Base-by-base conservation (phyloP, 2,888 invertebrate genomes). In the Tortricodes alternella region DNA sequence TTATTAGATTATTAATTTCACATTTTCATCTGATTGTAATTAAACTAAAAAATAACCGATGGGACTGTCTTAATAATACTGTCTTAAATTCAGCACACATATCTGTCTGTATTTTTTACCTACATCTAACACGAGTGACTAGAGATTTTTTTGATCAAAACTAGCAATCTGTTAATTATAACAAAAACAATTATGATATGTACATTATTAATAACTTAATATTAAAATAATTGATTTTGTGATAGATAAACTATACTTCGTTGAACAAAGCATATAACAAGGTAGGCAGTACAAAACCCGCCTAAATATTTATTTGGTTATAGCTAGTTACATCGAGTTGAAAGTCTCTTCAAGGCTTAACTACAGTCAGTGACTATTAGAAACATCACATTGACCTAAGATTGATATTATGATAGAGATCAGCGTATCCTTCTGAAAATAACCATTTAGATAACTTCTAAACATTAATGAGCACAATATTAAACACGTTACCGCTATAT, bases 401-500 rank as follows among this genome's bases (percentile, higher is more conserved):
- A 44, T 49, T 59, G 60, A 56, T 55, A 64, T 64, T 71, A 62
- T 58, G 53, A 60, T 8, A 67, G 65, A 57, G 62, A 27, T 60
- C 63, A 69, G 68, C 70, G 65, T 70, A 68, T 68, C 67, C 72
- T 73, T 62, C 67, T 65, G 69, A 66, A 67, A 68, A 61, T 65
- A 65, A 65, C 74, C 65, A 68, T 56, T 60, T 53, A 57, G 61
- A 59, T 9, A 62, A 63, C 67, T 66, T 69, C 67, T 82, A 80
- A 70, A 62, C 62, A 75, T 78, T 82, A 82, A 79, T 87, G 86
- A 89, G 85, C 86, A 87, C 68, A 74, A 65, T 73, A 59, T 65
- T 66, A 73, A 75, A 65, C 41, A 55, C 48, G 55, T 49, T 41
- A 49, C 49, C 41, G 71, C 65, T 67, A 68, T 61, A 74, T 73